phyloP scores from a whole-genome alignment of 2,797 vertebrate species.

The Rhadinocentrus ornatus region DNA sequence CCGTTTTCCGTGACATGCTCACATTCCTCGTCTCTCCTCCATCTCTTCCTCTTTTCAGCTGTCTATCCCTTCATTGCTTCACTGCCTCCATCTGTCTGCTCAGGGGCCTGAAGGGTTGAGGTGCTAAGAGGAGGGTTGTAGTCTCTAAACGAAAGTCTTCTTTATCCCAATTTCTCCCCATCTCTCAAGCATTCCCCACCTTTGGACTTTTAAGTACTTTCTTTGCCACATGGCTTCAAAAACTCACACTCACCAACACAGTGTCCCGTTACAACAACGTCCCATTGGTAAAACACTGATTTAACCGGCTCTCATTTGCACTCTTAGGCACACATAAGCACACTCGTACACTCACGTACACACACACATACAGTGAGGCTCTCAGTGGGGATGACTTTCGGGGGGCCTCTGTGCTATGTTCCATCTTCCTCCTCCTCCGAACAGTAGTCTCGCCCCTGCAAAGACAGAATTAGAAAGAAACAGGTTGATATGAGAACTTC shows the following conservation, averaged over 20 bases:
- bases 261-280: conserved; percentile 52
- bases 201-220: conserved; percentile 73
- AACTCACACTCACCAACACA: conserved; percentile 49
- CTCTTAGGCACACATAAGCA: conserved; percentile 24
- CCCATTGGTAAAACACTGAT: conserved; percentile 73
- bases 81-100: conserved; percentile 56
- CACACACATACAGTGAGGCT: conserved; percentile 61
- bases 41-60: conserved; percentile 61
- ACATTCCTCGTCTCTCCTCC: conserved; percentile 44
- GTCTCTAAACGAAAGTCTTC: conserved; percentile 64
- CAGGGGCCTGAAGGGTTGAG: conserved; percentile 48
- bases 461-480: conserved; percentile 12
- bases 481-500: conserved; percentile 10
- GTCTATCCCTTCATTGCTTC: conserved; percentile 44
- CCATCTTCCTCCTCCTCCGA: conserved; percentile 88
- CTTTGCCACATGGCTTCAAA: conserved; percentile 59
- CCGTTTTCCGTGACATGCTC: conserved; percentile 7
- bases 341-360: not conserved
- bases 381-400: conserved; percentile 51
- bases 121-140: conserved; percentile 54
- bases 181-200: conserved; percentile 28
- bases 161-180: conserved; percentile 51
- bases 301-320: conserved; percentile 40
- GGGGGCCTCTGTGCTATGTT: conserved; percentile 81
- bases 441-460: conserved; percentile 95